A percentile compares a stretch with the other conserved stretches of the same genome.
Conservation (phyloP, 2,797 vertebrate genomes). For the Enteromius anoplus region DNA sequence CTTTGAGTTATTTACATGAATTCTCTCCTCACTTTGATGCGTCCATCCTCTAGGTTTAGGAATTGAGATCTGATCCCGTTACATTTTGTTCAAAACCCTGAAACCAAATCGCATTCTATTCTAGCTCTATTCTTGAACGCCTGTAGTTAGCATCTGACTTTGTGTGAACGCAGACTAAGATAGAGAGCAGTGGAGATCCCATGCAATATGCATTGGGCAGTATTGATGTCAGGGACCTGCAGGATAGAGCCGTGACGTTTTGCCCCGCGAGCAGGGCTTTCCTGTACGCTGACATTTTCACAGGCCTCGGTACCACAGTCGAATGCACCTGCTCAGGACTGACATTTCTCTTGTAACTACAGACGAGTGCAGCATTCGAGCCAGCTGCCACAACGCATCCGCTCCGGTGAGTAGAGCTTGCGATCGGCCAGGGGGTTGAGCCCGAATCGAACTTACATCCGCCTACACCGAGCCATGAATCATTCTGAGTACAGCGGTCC, state of each 20-base stretch:
- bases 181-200: slow-evolving; percentile 9
- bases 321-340: slow-evolving; percentile 39
- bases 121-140: background rate
- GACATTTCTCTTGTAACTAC: slow-evolving; percentile 56
- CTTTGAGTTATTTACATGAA: background rate
- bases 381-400: slow-evolving; percentile 46
- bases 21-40: background rate
- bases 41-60: background rate
- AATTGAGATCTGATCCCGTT: background rate
- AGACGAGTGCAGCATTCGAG: slow-evolving; percentile 40
- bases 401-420: slow-evolving; percentile 14
- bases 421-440: slow-evolving; percentile 16
- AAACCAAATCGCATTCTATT: background rate
- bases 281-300: slow-evolving; percentile 53
- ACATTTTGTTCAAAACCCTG: background rate
- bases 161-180: background rate
- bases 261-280: slow-evolving; percentile 26
- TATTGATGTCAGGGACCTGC: slow-evolving; percentile 40
- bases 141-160: background rate
- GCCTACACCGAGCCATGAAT: slow-evolving; percentile 12
- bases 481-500: background rate
- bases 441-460: slow-evolving; percentile 7
- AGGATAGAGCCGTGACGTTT: slow-evolving; percentile 25
- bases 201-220: slow-evolving; percentile 30
- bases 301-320: slow-evolving; percentile 26